phyloP scores from a whole-genome alignment of 1,140 invertebrate species.

The Ladona fulva region DNA sequence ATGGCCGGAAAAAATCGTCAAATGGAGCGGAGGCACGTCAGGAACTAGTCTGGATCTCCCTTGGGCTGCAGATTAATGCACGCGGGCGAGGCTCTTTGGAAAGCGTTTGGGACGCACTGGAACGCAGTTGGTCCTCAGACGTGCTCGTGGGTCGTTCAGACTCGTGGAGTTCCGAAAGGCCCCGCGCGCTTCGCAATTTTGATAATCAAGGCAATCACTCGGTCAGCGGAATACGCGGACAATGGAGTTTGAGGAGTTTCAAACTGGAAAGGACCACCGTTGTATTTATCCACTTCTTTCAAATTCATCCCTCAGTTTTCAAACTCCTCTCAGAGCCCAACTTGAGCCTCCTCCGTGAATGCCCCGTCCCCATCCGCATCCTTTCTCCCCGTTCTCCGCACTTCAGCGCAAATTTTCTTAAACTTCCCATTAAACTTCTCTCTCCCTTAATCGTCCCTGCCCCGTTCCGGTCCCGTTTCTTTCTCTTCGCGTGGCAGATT shows the following conservation, averaged over 20 bases:
- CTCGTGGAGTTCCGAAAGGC: too few species aligned
- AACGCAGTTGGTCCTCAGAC: too few species aligned
- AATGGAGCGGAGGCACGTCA: too few species aligned
- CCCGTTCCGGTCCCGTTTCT: background rate
- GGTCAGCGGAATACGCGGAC: background rate
- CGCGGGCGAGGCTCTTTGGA: too few species aligned
- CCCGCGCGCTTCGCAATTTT: background rate
- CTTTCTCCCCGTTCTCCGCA: background rate
- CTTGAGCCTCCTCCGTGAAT: background rate
- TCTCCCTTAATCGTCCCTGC: background rate
- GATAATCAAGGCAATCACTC: constrained; percentile 1
- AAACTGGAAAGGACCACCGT: background rate
- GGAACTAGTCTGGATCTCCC: too few species aligned
- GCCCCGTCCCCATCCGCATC: background rate
- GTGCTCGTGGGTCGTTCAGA: too few species aligned
- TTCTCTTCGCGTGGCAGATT: background rate
- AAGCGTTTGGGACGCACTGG: too few species aligned
- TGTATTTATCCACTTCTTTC: background rate
- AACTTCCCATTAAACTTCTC: background rate
- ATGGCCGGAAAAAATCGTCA: too few species aligned
- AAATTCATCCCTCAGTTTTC: background rate
- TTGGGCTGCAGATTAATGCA: too few species aligned
- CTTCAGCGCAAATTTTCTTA: background rate
- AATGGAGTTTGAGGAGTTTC: background rate
- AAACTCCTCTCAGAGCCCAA: background rate